phyloP scores from a whole-genome alignment of 2,888 invertebrate species.

The Willowsia nigromaculata region DNA sequence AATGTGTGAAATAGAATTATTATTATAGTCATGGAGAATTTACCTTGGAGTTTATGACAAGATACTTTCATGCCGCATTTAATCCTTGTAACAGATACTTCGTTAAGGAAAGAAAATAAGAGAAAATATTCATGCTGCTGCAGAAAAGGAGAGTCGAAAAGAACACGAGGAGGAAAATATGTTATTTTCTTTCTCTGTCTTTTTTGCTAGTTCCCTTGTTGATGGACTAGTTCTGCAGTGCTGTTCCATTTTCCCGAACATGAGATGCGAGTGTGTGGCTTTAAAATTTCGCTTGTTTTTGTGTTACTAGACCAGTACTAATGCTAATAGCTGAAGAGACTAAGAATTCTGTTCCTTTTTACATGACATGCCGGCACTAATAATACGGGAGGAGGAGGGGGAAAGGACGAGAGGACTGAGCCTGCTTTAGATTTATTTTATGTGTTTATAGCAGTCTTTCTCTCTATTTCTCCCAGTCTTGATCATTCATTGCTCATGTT shows the following conservation, averaged over 20 bases:
- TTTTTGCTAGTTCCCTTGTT: not conserved
- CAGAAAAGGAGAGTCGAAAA: too few species aligned
- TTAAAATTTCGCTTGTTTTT: constrained; percentile 34
- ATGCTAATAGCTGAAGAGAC: not conserved
- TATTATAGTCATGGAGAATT: constrained; percentile 11
- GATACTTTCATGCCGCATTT: not conserved
- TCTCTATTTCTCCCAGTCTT: too few species aligned
- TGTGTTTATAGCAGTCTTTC: not conserved
- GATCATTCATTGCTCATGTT: constrained; percentile 10
- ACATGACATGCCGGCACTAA: constrained; percentile 7
- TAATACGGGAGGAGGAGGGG: not conserved
- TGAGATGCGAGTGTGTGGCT: not conserved
- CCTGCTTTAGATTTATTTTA: not conserved
- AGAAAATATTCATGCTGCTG: not conserved
- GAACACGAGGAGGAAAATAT: not conserved
- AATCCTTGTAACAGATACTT: not conserved
- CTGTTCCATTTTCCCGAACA: too few species aligned
- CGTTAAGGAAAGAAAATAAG: not conserved
- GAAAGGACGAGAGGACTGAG: not conserved
- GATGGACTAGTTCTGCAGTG: constrained; percentile 7
- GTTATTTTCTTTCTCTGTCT: not conserved
- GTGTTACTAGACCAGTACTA: not conserved
- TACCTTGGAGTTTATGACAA: not conserved
- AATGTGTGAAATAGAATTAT: not conserved
- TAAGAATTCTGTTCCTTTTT: not conserved